Evolutionary conservation across 2,113 vertebrate species (phyloP).

Genomic region (Prinia subflava): DNA sequence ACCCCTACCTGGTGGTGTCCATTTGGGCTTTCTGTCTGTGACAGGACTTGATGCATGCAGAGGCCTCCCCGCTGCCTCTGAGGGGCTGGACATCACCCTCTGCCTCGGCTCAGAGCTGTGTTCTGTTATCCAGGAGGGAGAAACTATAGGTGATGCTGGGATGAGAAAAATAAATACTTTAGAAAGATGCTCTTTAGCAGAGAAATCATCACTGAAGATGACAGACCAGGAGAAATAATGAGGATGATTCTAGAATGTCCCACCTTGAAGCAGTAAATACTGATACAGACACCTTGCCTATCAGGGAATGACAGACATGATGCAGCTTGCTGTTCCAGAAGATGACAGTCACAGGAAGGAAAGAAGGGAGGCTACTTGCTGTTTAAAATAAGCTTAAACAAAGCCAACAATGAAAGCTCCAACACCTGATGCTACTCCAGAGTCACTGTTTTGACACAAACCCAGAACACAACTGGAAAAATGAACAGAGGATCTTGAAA

Average conservation of each 20-base stretch:
- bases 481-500: neutral
- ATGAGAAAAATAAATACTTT: neutral
- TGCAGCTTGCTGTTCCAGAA: neutral
- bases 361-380: neutral
- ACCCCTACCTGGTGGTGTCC: conserved; percentile 87
- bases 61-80: conserved; percentile 36
- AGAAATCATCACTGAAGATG: neutral
- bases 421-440: neutral
- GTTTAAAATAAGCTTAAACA: neutral
- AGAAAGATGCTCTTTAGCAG: neutral
- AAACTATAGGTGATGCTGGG: neutral
- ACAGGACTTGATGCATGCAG: conserved; percentile 62
- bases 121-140: neutral
- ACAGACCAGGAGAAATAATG: neutral
- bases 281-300: neutral
- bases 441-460: neutral
- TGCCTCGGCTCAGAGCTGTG: neutral
- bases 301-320: neutral
- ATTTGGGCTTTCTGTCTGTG: conserved; percentile 74
- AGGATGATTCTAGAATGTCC: neutral
- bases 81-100: neutral
- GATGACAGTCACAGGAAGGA: neutral
- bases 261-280: neutral
- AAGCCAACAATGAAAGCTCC: neutral
- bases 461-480: neutral